These are phyloP conservation scores for Poeciliopsis turneri DNA, from an alignment of 2,797 vertebrate genomes.

Conservation along the genomic window DNA sequence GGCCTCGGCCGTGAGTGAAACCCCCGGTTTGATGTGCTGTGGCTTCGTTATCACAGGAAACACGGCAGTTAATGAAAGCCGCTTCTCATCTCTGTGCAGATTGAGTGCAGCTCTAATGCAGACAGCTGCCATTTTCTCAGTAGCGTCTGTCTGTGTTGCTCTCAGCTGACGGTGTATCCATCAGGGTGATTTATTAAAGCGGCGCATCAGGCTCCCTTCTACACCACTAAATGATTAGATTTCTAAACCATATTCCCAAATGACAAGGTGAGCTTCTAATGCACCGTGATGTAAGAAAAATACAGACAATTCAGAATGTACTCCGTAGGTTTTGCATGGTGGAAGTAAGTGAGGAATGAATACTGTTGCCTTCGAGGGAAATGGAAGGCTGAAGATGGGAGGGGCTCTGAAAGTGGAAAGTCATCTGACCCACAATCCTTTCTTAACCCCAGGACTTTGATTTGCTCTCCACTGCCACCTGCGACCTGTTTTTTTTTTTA, in stretches of 20 bases:
- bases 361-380: constrained; percentile 59
- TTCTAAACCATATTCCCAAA: constrained; percentile 27
- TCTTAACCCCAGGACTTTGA: constrained; percentile 72
- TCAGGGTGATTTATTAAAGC: constrained; percentile 73
- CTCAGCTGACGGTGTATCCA: constrained; percentile 69
- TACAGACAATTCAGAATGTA: constrained; percentile 1
- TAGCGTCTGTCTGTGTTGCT: constrained; percentile 57
- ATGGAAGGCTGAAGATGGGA: constrained; percentile 47
- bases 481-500: constrained; percentile 28
- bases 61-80: constrained; percentile 62
- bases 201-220: constrained; percentile 37
- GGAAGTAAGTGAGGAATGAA: constrained; percentile 45
- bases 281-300: constrained; percentile 12
- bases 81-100: constrained; percentile 48
- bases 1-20: constrained; percentile 33
- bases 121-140: constrained; percentile 67
- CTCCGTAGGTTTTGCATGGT: constrained; percentile 24
- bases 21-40: constrained; percentile 30
- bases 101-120: constrained; percentile 66
- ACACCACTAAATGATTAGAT: constrained; percentile 48
- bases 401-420: constrained; percentile 52
- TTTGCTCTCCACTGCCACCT: constrained; percentile 63
- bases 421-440: constrained; percentile 76
- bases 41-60: constrained; percentile 53
- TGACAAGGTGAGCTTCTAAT: constrained; percentile 3